Percentiles rank a stretch among this genome's conserved stretches.
These are phyloP conservation scores for Isoperla grammatica DNA, from an alignment of 2,888 invertebrate genomes.

Conservation along the genomic window DNA sequence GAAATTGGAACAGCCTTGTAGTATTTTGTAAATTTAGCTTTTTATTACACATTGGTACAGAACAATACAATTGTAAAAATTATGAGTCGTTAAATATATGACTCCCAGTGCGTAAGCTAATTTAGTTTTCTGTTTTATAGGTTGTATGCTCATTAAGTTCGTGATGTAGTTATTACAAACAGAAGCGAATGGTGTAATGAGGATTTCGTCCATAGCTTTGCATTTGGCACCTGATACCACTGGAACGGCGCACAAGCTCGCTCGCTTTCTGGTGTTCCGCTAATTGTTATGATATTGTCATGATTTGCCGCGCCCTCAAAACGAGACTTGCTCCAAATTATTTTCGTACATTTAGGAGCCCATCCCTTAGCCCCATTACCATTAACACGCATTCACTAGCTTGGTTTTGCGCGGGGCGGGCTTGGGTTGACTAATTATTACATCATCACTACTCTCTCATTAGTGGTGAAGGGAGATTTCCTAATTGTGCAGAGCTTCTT, in stretches of 20 bases:
- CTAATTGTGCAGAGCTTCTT: background rate
- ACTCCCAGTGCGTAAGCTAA: background rate
- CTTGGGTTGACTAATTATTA: background rate
- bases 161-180: background rate
- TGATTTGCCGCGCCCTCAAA: conserved; percentile 2
- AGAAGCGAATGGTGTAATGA: background rate
- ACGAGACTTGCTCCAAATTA: background rate
- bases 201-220: background rate
- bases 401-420: background rate
- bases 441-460: conserved; percentile 3
- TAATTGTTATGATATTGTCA: conserved; percentile 7
- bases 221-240: conserved; percentile 7
- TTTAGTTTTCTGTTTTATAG: conserved; percentile 5
- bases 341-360: background rate
- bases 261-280: background rate
- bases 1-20: background rate
- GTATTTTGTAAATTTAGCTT: background rate
- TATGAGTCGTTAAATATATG: background rate
- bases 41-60: background rate
- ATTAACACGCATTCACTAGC: conserved; percentile 2
- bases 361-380: conserved; percentile 5
- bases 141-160: conserved; percentile 1
- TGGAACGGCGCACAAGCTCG: background rate
- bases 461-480: conserved; percentile 6
- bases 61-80: background rate